Conservation (phyloP, 1,140 invertebrate genomes). For the Zaprionus kolodkinae region DNA sequence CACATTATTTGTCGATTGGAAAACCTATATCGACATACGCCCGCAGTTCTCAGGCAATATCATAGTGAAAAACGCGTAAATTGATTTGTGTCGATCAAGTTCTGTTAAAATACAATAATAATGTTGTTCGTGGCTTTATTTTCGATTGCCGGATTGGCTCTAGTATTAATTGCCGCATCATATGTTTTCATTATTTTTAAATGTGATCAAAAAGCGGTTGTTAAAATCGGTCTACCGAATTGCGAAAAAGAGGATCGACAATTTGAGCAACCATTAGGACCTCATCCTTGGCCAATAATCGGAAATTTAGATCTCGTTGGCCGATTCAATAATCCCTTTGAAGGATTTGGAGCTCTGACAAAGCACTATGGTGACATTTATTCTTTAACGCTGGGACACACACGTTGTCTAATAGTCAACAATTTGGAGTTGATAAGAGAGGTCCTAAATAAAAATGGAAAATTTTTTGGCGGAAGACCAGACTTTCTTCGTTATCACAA, state of each 20-base stretch:
- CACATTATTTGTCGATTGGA: conserved; percentile 16
- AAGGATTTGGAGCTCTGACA: conserved; percentile 89
- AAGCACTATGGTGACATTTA: conserved; percentile 91
- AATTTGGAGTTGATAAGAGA: conserved; percentile 90
- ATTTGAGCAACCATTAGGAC: conserved; percentile 85
- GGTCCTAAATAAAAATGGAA: conserved; percentile 92
- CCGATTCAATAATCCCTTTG: conserved; percentile 87
- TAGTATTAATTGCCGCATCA: conserved; percentile 35
- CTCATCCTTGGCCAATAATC: conserved; percentile 88
- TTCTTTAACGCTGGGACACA: conserved; percentile 88
- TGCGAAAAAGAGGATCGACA: conserved; percentile 18
- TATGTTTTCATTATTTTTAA: conserved; percentile 37
- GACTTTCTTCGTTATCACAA: conserved; percentile 91
- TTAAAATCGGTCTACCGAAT: conserved; percentile 12
- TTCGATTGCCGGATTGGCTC: conserved; percentile 15
- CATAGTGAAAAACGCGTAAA: not conserved
- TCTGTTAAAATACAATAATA: conserved; percentile 24
- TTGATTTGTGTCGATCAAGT: not conserved
- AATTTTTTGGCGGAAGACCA: conserved; percentile 91
- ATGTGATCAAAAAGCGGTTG: conserved; percentile 29
- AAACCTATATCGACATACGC: not conserved
- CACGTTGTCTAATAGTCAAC: conserved; percentile 91
- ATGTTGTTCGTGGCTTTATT: conserved; percentile 46
- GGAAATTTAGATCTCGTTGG: conserved; percentile 90
- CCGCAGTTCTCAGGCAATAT: not conserved